These are phyloP conservation scores for Scalopus aquaticus DNA, from an alignment of 2,113 vertebrate species.

Conservation along the genomic window DNA sequence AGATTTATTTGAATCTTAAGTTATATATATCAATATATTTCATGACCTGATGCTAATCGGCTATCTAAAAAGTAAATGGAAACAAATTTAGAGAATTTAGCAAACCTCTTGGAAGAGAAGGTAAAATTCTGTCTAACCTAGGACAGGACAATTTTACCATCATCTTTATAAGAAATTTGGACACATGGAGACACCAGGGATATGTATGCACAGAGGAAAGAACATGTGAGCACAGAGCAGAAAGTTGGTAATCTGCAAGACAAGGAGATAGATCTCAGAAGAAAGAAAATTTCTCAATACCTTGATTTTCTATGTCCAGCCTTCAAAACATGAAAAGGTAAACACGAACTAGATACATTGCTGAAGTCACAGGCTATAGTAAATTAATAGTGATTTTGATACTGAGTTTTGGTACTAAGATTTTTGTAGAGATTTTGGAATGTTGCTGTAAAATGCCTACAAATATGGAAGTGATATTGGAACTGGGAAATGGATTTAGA, in stretches of 20 bases:
- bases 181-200: neutral
- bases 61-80: neutral
- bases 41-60: neutral
- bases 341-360: neutral
- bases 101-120: neutral
- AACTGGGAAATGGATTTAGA: neutral
- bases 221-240: neutral
- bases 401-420: neutral
- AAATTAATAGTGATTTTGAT: neutral
- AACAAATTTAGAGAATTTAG: neutral
- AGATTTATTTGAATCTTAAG: neutral
- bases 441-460: neutral
- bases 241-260: neutral
- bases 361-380: neutral
- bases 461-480: neutral
- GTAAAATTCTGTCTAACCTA: neutral
- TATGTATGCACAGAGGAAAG: neutral
- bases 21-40: neutral
- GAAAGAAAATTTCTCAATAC: neutral
- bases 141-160: neutral
- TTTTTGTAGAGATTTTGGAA: neutral
- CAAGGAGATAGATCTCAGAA: neutral
- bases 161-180: neutral
- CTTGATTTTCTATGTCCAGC: neutral
- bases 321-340: neutral